Percentiles rank a stretch among this genome's conserved stretches.
Evolutionary conservation across 1,140 invertebrate species (phyloP).

Genomic region (Apis florea): DNA sequence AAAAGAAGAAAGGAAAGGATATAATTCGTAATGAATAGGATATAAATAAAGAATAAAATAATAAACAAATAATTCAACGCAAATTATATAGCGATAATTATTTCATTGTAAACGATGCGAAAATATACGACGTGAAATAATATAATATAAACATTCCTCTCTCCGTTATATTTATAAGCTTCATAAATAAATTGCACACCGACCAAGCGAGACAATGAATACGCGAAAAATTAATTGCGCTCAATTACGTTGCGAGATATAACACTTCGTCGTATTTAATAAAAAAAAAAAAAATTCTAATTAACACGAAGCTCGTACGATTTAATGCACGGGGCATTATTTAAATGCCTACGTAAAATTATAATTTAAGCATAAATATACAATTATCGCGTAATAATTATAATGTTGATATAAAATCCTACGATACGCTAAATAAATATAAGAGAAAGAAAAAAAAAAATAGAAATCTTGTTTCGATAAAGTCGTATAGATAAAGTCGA

Average conservation of each 20-base stretch:
- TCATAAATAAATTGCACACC: neutral
- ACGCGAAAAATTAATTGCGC: neutral
- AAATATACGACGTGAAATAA: neutral
- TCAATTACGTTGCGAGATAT: neutral
- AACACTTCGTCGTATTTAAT: neutral
- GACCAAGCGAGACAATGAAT: neutral
- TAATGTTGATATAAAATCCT: neutral
- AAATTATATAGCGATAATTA: neutral
- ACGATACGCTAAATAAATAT: neutral
- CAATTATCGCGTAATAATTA: neutral
- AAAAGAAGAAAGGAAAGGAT: too few species aligned
- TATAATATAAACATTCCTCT: neutral
- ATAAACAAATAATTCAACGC: neutral
- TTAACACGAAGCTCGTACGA: neutral
- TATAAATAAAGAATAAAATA: neutral
- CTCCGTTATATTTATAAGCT: neutral
- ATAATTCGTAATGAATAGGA: too few species aligned
- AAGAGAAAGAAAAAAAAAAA: too few species aligned
- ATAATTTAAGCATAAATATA: too few species aligned
- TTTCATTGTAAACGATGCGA: neutral
- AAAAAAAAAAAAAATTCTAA: neutral
- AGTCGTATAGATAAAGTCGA: neutral
- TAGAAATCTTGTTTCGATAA: neutral
- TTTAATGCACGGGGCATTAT: neutral
- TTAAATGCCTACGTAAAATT: neutral